These are phyloP conservation scores for Chouioia cunea DNA, from an alignment of 2,888 invertebrate genomes.

Conservation along the genomic window DNA sequence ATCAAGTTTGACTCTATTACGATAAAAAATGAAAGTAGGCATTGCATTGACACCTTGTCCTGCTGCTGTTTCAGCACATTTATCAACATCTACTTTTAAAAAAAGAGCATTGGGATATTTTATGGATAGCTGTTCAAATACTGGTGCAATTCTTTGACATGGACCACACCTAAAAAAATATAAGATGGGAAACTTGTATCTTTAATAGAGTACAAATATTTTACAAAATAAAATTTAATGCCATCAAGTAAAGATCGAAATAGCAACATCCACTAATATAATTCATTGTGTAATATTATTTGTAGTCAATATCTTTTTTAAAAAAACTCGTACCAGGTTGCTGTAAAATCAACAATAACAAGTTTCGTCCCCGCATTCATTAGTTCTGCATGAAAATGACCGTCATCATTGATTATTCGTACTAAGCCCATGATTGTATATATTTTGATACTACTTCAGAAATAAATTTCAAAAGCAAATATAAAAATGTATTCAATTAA, in stretches of 20 bases:
- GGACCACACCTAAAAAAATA: constrained; percentile 88
- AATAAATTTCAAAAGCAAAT: too few relatives aligned
- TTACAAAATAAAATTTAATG: constrained; percentile 11
- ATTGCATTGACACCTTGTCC: constrained; percentile 93
- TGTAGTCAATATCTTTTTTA: neutral
- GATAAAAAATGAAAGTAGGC: constrained; percentile 98
- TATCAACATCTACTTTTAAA: constrained; percentile 95
- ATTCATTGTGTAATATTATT: constrained; percentile 2
- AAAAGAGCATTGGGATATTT: constrained; percentile 93
- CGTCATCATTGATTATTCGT: constrained; percentile 79
- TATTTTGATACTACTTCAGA: neutral
- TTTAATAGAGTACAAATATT: neutral
- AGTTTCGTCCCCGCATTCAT: constrained; percentile 87
- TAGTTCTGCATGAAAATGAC: constrained; percentile 88
- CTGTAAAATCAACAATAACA: constrained; percentile 95
- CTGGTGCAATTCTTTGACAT: constrained; percentile 93
- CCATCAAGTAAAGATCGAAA: too few relatives aligned
- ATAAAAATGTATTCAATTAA: too few relatives aligned
- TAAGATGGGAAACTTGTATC: neutral
- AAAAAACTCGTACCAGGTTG: constrained; percentile 81
- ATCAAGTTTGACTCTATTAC: constrained; percentile 89
- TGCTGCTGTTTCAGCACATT: constrained; percentile 89
- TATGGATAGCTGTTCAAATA: constrained; percentile 88
- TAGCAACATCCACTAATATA: too few relatives aligned
- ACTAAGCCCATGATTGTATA: constrained; percentile 72